Percentiles rank a stretch among this genome's conserved stretches.
These are phyloP conservation scores for Nephila pilipes DNA, from an alignment of 1,140 invertebrate species.

Conservation along the genomic window DNA sequence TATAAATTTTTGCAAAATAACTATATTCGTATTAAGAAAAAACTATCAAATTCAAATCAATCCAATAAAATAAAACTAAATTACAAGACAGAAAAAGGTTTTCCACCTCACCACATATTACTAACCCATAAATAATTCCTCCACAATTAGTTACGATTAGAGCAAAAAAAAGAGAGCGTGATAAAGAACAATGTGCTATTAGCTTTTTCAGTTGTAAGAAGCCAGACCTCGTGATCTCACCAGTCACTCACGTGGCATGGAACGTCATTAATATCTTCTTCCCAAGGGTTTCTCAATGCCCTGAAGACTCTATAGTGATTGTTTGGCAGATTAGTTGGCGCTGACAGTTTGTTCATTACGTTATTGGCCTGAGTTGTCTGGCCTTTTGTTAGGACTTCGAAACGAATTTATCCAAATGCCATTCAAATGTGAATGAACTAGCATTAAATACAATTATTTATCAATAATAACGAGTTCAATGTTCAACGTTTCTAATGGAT, in stretches of 20 bases:
- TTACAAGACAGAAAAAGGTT: neutral
- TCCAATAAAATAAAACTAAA: no score
- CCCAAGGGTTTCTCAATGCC: neutral
- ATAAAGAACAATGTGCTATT: neutral
- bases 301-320: neutral
- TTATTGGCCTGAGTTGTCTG: neutral
- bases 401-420: no score
- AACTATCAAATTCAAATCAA: no score
- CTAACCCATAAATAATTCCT: neutral
- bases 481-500: no score
- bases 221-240: neutral
- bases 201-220: neutral
- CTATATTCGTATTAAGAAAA: no score
- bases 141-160: neutral
- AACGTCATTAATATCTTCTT: slow-evolving; percentile 22
- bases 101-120: neutral
- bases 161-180: neutral
- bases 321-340: slow-evolving; percentile 18
- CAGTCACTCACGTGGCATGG: neutral
- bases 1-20: no score
- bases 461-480: no score
- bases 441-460: no score
- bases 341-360: slow-evolving; percentile 10
- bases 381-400: neutral
- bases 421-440: no score